Evolutionary conservation across 1,140 invertebrate genomes (phyloP).

Genomic region (Formica selysi): DNA sequence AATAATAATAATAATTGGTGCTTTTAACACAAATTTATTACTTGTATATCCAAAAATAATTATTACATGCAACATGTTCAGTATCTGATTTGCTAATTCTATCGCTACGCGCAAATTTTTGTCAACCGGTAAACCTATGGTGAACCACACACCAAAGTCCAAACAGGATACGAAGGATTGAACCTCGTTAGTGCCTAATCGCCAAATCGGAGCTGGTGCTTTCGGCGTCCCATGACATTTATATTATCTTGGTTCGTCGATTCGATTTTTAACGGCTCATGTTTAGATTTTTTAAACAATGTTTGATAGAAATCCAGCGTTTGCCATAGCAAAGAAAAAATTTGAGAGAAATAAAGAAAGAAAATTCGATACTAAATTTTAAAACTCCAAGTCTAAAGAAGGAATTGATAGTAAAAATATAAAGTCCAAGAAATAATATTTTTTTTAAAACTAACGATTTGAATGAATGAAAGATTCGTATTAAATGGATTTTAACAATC

Average conservation of each 20-base stretch:
- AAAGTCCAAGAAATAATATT: not conserved
- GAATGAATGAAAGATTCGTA: not conserved
- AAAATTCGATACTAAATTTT: not conserved
- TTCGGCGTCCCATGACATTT: conserved; percentile 49
- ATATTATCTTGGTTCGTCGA: conserved; percentile 9
- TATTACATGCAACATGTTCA: too few species aligned
- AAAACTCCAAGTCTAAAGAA: not conserved
- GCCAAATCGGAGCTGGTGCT: conserved; percentile 55
- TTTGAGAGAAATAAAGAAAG: not conserved
- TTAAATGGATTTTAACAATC: too few species aligned
- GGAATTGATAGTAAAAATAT: not conserved
- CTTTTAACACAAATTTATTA: too few species aligned
- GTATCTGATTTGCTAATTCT: conserved; percentile 17
- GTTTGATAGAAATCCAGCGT: not conserved
- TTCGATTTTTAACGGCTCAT: conserved; percentile 3
- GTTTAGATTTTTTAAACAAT: conserved; percentile 27
- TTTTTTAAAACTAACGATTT: not conserved
- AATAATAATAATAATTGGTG: too few species aligned
- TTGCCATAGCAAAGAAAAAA: not conserved
- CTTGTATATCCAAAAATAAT: too few species aligned
- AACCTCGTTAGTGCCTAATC: conserved; percentile 59
- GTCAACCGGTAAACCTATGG: conserved; percentile 28
- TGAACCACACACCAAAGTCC: conserved; percentile 40
- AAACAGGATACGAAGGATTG: conserved; percentile 63
- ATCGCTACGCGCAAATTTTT: conserved; percentile 31